phyloP scores from a whole-genome alignment of 2,888 invertebrate genomes.

The Gymnocheta viridis region DNA sequence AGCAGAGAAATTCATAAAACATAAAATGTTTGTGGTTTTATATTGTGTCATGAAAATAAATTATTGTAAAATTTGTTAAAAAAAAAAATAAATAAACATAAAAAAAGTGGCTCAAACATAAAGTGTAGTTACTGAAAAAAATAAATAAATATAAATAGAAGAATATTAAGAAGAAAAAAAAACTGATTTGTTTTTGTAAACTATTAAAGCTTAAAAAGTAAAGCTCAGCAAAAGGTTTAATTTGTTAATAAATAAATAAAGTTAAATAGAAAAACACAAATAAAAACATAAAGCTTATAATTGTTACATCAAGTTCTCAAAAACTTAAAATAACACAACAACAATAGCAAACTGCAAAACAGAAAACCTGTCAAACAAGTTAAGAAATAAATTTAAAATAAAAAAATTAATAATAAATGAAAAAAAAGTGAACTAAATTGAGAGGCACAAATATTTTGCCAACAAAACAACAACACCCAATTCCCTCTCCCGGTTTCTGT shows the following conservation, averaged over 20 bases:
- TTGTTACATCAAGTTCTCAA: constrained; percentile 49
- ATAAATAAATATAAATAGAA: background rate
- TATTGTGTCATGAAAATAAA: background rate
- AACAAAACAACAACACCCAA: constrained; percentile 37
- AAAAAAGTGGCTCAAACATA: background rate
- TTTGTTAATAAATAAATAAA: constrained; percentile 42
- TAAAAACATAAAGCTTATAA: constrained; percentile 53
- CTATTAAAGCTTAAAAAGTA: constrained; percentile 49
- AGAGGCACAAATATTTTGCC: constrained; percentile 47
- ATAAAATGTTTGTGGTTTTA: constrained; percentile 51
- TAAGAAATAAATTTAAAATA: constrained; percentile 68
- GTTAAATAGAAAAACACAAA: constrained; percentile 31
- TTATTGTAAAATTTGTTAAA: background rate
- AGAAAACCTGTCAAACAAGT: constrained; percentile 77
- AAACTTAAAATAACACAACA: constrained; percentile 13
- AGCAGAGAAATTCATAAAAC: constrained; percentile 40
- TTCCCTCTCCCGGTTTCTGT: constrained; percentile 28
- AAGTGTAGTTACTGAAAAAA: background rate
- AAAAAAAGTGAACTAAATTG: constrained; percentile 69
- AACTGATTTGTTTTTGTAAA: background rate
- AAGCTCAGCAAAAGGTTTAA: constrained; percentile 38
- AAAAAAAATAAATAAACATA: background rate
- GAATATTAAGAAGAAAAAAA: constrained; percentile 4
- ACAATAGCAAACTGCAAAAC: constrained; percentile 33
- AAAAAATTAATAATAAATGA: constrained; percentile 56